phyloP scores from a whole-genome alignment of 2,797 vertebrate species.

The Phataginus tricuspis region DNA sequence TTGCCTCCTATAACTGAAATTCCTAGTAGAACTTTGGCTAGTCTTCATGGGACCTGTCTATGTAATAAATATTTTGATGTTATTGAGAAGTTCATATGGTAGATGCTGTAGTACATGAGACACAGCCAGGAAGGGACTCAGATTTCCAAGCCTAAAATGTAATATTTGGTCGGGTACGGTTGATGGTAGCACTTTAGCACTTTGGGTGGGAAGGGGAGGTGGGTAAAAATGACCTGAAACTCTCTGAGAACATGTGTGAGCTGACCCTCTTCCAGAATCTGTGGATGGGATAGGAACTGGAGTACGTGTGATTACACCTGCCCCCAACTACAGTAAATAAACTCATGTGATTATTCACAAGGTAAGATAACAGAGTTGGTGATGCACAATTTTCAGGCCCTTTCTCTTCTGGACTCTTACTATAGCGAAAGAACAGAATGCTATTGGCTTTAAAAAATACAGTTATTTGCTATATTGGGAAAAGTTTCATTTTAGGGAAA shows the following conservation, averaged over 20 bases:
- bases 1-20: not conserved
- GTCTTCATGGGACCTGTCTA: not conserved
- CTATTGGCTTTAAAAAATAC: not conserved
- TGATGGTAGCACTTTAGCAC: slow-evolving; percentile 20
- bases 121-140: not conserved
- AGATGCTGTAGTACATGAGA: not conserved
- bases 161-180: not conserved
- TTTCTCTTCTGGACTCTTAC: not conserved
- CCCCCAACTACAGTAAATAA: not conserved
- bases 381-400: not conserved
- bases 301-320: not conserved
- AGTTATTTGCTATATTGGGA: not conserved
- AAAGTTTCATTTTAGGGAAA: slow-evolving; percentile 12
- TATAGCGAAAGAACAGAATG: not conserved
- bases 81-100: not conserved
- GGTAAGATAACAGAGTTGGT: not conserved
- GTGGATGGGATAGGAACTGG: not conserved
- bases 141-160: not conserved
- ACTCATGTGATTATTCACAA: not conserved
- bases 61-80: slow-evolving; percentile 15
- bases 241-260: not conserved
- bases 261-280: not conserved
- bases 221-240: not conserved
- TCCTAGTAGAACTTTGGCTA: not conserved
- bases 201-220: not conserved